Percentiles rank a stretch among this genome's conserved stretches.
Evolutionary conservation across 2,888 invertebrate genomes (phyloP).

Genomic region (Leucophora obtusa): DNA sequence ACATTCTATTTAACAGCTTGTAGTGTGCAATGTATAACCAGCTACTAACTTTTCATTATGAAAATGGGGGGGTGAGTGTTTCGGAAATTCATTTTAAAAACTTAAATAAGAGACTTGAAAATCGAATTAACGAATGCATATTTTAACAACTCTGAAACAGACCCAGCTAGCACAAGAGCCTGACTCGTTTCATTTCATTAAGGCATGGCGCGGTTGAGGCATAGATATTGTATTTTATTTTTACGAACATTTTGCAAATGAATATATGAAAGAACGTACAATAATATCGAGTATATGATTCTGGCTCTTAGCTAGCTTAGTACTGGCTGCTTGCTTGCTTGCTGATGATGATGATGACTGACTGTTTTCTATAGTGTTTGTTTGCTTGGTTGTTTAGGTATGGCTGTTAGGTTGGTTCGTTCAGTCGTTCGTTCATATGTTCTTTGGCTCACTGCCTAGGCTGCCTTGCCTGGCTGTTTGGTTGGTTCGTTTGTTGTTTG

Average conservation of each 20-base stretch:
- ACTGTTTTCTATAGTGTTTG: not conserved
- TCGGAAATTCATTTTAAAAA: too few relatives aligned
- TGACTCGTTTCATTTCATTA: conserved; percentile 55
- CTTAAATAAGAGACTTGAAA: conserved; percentile 18
- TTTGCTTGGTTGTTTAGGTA: conserved; percentile 11
- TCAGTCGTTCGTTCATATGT: conserved; percentile 44
- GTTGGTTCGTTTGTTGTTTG: conserved; percentile 60
- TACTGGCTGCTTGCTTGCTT: conserved; percentile 13
- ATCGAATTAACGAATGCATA: conserved; percentile 41
- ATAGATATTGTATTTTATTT: conserved; percentile 43
- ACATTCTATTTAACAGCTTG: too few relatives aligned
- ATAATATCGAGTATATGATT: not conserved
- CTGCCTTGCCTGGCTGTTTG: conserved; percentile 53
- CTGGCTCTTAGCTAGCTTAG: conserved; percentile 36
- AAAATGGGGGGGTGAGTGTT: too few relatives aligned
- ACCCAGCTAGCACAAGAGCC: conserved; percentile 28
- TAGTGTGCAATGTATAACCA: too few relatives aligned
- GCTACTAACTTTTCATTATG: too few relatives aligned
- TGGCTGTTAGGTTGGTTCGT: conserved; percentile 35
- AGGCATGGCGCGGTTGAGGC: conserved; percentile 44
- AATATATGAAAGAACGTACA: not conserved
- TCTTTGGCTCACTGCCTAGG: conserved; percentile 46
- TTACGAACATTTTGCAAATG: not conserved
- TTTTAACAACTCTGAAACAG: conserved; percentile 9
- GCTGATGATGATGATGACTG: conserved; percentile 37